Evolutionary conservation across 1,140 invertebrate genomes (phyloP).

Genomic region (Papilio glaucus): DNA sequence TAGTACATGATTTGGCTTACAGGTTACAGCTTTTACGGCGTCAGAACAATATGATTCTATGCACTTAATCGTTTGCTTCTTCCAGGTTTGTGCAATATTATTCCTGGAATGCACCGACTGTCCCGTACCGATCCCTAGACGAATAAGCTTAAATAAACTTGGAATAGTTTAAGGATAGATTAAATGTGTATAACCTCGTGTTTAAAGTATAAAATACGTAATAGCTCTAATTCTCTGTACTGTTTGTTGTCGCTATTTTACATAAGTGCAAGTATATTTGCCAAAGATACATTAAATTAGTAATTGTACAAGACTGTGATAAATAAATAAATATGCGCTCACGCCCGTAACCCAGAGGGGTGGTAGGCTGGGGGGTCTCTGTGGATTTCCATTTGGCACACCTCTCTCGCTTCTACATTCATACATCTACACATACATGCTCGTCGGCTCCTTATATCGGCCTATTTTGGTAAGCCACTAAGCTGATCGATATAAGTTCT

Average conservation of each 20-base stretch:
- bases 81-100: constrained; percentile 63
- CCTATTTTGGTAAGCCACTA: too few relatives aligned
- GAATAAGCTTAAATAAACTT: constrained; percentile 3
- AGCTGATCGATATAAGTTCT: too few relatives aligned
- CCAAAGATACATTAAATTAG: background rate
- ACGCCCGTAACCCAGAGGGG: too few relatives aligned
- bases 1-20: too few relatives aligned
- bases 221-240: background rate
- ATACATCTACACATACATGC: too few relatives aligned
- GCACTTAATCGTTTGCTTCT: constrained; percentile 22
- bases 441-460: too few relatives aligned
- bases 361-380: too few relatives aligned
- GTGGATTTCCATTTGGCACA: too few relatives aligned
- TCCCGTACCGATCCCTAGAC: background rate
- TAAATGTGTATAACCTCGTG: background rate
- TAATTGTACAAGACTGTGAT: background rate
- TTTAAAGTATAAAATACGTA: background rate
- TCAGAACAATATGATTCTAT: too few relatives aligned
- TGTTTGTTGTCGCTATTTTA: background rate
- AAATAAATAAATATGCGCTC: too few relatives aligned
- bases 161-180: background rate
- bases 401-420: too few relatives aligned
- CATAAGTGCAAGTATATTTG: background rate
- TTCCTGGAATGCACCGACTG: constrained; percentile 32
- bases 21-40: too few relatives aligned